These are phyloP conservation scores for Muraenolepis orangiensis DNA, from an alignment of 2,797 vertebrate species.

Conservation along the genomic window DNA sequence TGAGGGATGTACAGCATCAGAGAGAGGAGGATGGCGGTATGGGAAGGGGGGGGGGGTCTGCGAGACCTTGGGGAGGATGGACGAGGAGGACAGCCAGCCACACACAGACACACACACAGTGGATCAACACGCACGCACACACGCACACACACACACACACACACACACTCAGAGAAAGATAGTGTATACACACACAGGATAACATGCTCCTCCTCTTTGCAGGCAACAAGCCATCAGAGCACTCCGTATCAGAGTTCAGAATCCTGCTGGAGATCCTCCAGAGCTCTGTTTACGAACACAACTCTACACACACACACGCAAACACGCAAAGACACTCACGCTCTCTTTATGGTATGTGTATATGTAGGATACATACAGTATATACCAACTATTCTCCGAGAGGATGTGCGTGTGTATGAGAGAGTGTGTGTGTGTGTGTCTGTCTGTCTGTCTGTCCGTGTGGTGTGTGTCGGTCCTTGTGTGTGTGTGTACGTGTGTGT, in stretches of 20 bases:
- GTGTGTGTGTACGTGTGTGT: background rate
- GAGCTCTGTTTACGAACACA: background rate
- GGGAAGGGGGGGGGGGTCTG: background rate
- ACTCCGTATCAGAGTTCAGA: conserved; percentile 45
- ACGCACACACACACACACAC: conserved; percentile 2
- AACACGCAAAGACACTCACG: too few relatives aligned
- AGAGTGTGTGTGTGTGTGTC: conserved; percentile 2
- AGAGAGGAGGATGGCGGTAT: background rate
- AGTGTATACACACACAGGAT: conserved; percentile 19
- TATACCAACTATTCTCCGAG: conserved; percentile 13
- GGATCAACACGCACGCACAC: conserved; percentile 28
- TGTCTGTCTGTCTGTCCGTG: conserved; percentile 8
- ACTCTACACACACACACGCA: too few relatives aligned
- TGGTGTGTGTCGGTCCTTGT: background rate
- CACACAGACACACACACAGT: conserved; percentile 40
- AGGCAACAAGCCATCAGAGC: conserved; percentile 43
- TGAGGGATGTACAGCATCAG: conserved; percentile 30
- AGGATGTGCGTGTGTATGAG: conserved; percentile 10
- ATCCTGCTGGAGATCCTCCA: conserved; percentile 35
- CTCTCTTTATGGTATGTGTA: too few relatives aligned
- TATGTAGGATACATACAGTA: too few relatives aligned
- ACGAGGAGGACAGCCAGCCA: conserved; percentile 46
- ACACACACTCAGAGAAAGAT: conserved; percentile 10
- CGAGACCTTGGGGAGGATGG: conserved; percentile 34
- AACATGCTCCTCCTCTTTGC: conserved; percentile 35